phyloP scores from a whole-genome alignment of 2,113 vertebrate species.

The Scortum barcoo region DNA sequence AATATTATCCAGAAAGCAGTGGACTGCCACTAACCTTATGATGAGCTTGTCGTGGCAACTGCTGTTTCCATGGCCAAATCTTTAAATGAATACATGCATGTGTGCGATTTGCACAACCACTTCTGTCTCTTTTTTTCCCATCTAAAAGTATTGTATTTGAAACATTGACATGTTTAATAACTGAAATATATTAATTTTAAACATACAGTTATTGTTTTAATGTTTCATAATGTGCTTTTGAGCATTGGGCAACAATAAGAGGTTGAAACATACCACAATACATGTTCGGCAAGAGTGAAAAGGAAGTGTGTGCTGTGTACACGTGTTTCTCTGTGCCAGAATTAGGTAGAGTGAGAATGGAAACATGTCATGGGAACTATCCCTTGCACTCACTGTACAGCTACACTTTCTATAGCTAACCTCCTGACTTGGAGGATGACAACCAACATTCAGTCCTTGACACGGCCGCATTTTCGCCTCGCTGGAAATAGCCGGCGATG shows the following conservation, averaged over 20 bases:
- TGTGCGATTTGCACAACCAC: neutral
- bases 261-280: constrained; percentile 6
- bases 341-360: constrained; percentile 31
- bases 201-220: neutral
- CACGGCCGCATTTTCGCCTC: neutral
- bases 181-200: neutral
- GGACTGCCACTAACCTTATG: neutral
- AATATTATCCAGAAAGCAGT: neutral
- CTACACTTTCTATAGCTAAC: constrained; percentile 37
- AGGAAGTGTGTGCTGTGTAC: neutral
- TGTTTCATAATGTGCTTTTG: neutral
- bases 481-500: constrained; percentile 47
- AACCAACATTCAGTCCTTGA: constrained; percentile 38
- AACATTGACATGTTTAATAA: neutral
- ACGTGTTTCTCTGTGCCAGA: constrained; percentile 2
- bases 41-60: neutral
- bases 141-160: neutral
- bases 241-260: neutral
- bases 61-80: neutral
- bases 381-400: neutral
- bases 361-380: constrained; percentile 23
- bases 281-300: neutral
- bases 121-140: neutral
- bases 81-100: neutral
- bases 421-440: constrained; percentile 7